phyloP scores from a whole-genome alignment of 2,113 vertebrate genomes.

The Pardalotus punctatus region DNA sequence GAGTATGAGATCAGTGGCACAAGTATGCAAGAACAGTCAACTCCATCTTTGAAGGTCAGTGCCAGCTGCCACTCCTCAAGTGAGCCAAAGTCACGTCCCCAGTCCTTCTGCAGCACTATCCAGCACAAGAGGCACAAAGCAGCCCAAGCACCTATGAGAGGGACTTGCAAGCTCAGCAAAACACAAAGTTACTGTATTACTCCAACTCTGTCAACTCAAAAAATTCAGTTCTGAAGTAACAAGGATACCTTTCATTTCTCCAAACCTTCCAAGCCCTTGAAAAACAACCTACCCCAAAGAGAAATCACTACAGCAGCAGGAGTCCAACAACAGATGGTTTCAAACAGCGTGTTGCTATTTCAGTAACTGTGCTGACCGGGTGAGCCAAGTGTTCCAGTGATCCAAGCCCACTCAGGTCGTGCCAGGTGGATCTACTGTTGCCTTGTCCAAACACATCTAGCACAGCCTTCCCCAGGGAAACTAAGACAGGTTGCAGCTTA shows the following conservation, averaged over 20 bases:
- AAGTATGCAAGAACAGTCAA: not conserved
- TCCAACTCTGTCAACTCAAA: not conserved
- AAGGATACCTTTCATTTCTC: not conserved
- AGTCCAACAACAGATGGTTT: not conserved
- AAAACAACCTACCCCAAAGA: not conserved
- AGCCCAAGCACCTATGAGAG: rapidly evolving
- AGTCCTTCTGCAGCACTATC: not conserved
- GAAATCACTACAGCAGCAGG: not conserved
- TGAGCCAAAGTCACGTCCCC: not conserved
- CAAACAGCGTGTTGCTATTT: not conserved
- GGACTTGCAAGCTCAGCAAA: not conserved
- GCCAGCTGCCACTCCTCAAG: not conserved
- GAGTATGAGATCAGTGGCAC: not conserved
- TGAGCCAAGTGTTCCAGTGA: rapidly evolving
- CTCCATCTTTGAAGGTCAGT: not conserved
- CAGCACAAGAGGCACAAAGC: not conserved
- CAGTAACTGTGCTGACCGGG: not conserved
- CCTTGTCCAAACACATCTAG: not conserved
- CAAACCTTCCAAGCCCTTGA: not conserved
- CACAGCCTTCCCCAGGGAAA: not conserved
- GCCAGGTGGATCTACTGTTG: not conserved
- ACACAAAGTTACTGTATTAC: not conserved
- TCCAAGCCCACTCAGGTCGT: not conserved
- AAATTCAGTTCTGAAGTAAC: not conserved
- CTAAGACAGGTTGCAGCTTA: not conserved